Evolutionary conservation across 1,140 invertebrate genomes (phyloP), one percentile per base, ranked within the genome.

Genomic region (Pantala flavescens): DNA sequence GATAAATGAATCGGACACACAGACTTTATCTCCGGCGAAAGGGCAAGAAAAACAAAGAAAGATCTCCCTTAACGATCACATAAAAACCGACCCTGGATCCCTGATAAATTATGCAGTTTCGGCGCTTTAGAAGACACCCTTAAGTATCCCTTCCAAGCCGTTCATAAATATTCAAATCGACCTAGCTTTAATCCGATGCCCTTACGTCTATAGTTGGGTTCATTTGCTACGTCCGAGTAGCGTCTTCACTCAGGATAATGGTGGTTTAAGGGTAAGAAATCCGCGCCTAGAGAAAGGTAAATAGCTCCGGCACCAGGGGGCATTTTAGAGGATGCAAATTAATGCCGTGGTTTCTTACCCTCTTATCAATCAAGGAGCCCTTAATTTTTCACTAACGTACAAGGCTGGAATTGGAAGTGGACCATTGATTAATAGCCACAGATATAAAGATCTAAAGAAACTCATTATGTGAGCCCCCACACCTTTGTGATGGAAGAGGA

Each of bases 251-350:
- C 49, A 19, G 49, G 49, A 63, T 63, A 63, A 63, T 63, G 12
- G 49, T 21, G n/a, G 49, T 63, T 63, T 36, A 36, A 36, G 28
- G 9, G 28, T 36, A 36, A 36, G 28, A 36, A 36, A 36, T 36
- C 28, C 28, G 28, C 49, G 49, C 49, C 49, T 21, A 7, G 49
- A 14, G 49, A 63, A 19, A 63, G n/a, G 49, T 63, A 63, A 63
- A 63, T 63, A 63, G 16, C 49, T 21, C 12, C 49, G 12, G n/a
- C 49, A 21, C 49, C 14, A 16, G 49, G 49, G n/a, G 49, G 49
- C 49, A 16, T 63, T 63, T 63, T 63, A 63, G 16, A n/a, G 49
- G 49, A 63, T 63, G 49, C 49, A 63, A 63, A 63, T 63, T 63
- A 21, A 21, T 3, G 1, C 16, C 3, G 5, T 3, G 49, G 49